phyloP scores from a whole-genome alignment of 2,113 vertebrate genomes.

The Cololabis saira region DNA sequence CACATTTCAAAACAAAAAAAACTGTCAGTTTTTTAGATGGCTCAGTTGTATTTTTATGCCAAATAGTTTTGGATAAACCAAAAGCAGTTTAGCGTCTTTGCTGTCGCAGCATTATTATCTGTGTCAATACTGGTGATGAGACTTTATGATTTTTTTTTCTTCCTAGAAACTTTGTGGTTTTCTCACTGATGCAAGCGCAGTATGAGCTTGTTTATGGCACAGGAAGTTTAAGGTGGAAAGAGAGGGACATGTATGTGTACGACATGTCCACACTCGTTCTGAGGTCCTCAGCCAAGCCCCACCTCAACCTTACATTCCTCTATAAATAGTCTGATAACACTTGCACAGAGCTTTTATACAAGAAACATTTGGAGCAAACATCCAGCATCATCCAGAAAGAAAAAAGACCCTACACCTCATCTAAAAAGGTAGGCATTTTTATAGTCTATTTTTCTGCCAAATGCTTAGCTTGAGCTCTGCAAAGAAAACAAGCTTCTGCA shows the following conservation, averaged over 20 bases:
- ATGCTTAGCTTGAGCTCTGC: no score
- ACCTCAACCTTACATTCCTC: slow-evolving; percentile 63
- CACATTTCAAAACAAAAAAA: no score
- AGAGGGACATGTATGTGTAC: not conserved
- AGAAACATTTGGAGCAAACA: slow-evolving; percentile 26
- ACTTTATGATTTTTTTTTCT: not conserved
- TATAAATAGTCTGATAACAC: slow-evolving; percentile 57
- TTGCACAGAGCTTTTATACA: slow-evolving; percentile 1
- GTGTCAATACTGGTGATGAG: no score
- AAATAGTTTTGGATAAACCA: not conserved
- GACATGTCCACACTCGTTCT: slow-evolving; percentile 71
- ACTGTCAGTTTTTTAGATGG: no score
- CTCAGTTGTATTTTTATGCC: no score
- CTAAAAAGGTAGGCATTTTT: no score
- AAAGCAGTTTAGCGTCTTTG: not conserved
- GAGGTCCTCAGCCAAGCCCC: slow-evolving; percentile 18
- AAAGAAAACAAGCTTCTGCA: no score
- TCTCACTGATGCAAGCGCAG: not conserved
- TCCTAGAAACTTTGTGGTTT: not conserved
- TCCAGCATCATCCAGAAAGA: no score
- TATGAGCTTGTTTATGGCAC: no score
- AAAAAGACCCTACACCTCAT: no score
- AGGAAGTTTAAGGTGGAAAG: slow-evolving; percentile 17
- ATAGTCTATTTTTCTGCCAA: no score
- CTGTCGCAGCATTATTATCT: not conserved